Conservation (phyloP, 2,113 vertebrate genomes). For the Fulica atra region DNA sequence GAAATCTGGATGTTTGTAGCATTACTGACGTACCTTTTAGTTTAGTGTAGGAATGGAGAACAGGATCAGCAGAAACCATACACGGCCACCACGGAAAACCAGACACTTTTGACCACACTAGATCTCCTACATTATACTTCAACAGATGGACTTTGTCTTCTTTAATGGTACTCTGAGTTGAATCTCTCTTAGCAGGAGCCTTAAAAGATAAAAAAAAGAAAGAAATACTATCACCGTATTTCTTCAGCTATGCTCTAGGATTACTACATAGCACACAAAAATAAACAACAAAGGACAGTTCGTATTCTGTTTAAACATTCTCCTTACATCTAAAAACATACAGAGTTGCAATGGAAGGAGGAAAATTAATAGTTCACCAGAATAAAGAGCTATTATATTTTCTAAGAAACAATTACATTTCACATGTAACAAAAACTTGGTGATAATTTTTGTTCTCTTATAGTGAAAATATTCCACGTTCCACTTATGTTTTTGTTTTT, state of each 20-base stretch:
- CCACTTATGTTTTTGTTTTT: background rate
- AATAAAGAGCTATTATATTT: background rate
- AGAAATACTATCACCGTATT: background rate
- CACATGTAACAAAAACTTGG: background rate
- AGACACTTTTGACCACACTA: conserved; percentile 96
- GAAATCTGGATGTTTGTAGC: background rate
- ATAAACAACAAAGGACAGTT: background rate
- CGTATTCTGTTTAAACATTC: background rate
- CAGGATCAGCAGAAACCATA: conserved; percentile 93
- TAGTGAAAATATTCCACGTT: background rate
- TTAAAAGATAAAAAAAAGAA: conserved; percentile 29
- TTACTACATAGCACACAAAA: background rate
- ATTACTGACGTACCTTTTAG: conserved; percentile 82
- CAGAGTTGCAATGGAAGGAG: background rate
- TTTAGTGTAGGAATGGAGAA: conserved; percentile 85
- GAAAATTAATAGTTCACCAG: background rate
- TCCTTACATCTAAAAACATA: background rate
- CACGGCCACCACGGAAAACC: conserved; percentile 99
- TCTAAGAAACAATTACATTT: background rate
- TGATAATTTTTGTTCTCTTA: background rate
- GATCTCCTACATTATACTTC: conserved; percentile 85
- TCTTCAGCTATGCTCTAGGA: background rate
- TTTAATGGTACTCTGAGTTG: conserved; percentile 38
- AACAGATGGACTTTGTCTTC: conserved; percentile 69
- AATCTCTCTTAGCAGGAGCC: conserved; percentile 69